These are phyloP conservation scores for Girardia tigrina DNA, from an alignment of 2,888 invertebrate genomes.

Conservation along the genomic window DNA sequence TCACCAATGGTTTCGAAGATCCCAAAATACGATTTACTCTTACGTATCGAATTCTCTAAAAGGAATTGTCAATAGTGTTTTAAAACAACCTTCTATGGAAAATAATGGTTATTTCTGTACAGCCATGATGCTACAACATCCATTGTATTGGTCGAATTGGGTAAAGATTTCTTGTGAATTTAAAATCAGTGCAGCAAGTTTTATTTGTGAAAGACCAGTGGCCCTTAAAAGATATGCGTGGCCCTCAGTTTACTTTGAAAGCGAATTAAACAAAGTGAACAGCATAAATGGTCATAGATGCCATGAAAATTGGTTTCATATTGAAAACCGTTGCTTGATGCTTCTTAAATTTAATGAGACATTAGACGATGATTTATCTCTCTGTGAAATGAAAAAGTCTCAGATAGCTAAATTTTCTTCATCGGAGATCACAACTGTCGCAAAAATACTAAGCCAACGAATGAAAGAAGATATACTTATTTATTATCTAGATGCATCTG, in stretches of 20 bases:
- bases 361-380: not conserved
- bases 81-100: not conserved
- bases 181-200: not conserved
- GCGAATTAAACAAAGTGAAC: not conserved
- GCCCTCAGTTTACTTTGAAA: not conserved
- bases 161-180: not conserved
- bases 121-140: slow-evolving; percentile 3
- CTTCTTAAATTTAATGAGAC: not conserved
- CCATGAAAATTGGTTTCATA: slow-evolving; percentile 5
- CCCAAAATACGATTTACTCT: not conserved
- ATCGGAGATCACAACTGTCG: not conserved
- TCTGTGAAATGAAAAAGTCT: slow-evolving; percentile 6
- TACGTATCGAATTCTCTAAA: not conserved
- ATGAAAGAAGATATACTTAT: not conserved
- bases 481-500: not conserved
- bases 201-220: not conserved
- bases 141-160: slow-evolving; percentile 2
- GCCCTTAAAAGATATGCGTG: too few species aligned
- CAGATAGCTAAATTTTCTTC: not conserved
- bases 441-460: not conserved
- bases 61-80: not conserved
- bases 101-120: not conserved
- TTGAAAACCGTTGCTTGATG: not conserved
- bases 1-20: slow-evolving; percentile 8
- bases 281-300: not conserved